These are phyloP conservation scores for Babylonia areolata DNA, from an alignment of 1,140 invertebrate species.

Conservation along the genomic window DNA sequence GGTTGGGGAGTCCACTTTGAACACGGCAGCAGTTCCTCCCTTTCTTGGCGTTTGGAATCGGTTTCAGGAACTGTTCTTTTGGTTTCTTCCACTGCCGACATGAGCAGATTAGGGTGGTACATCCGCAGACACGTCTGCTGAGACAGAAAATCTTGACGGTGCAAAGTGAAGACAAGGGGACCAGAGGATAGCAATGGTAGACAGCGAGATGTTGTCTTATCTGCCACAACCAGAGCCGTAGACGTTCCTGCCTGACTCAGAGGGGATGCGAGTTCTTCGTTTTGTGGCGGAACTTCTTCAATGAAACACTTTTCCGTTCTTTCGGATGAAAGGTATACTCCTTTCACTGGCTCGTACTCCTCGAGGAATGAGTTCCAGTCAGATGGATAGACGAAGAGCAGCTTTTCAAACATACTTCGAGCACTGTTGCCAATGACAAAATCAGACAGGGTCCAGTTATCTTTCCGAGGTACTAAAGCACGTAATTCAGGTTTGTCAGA, in stretches of 20 bases:
- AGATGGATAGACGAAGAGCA: background rate
- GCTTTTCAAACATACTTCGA: background rate
- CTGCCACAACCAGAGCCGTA: background rate
- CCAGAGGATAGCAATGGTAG: background rate
- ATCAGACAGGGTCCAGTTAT: conserved; percentile 14
- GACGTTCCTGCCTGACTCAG: background rate
- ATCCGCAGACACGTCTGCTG: background rate
- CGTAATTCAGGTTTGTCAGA: background rate
- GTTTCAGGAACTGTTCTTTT: background rate
- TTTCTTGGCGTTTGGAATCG: background rate
- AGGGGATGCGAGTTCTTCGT: background rate
- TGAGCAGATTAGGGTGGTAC: background rate
- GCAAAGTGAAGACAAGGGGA: background rate
- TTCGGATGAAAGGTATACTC: background rate
- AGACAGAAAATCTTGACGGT: background rate
- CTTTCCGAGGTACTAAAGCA: background rate
- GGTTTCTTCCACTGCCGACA: background rate
- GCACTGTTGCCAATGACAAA: background rate
- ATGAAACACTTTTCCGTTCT: background rate
- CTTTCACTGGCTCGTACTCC: conserved; percentile 2
- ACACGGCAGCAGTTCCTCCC: background rate
- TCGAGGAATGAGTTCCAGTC: background rate
- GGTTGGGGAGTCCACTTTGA: background rate
- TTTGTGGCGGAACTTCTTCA: background rate
- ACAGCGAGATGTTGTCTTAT: background rate